Base-by-base conservation (phyloP, 2,888 invertebrate genomes). In the Cataglyphis albicans region DNA sequence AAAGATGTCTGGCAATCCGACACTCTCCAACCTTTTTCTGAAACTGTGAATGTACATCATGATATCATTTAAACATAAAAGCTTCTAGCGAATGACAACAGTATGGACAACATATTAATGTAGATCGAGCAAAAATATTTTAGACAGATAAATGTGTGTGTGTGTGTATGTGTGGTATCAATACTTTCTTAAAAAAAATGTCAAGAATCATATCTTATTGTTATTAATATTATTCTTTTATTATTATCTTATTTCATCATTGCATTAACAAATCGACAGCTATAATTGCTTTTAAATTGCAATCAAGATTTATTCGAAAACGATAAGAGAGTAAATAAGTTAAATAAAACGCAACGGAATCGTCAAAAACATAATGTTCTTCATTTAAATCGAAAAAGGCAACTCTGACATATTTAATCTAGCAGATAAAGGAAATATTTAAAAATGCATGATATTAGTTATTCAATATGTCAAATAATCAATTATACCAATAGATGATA, bases 321-420 rank as follows among this genome's bases (percentile, higher is more conserved):
- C 15, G 5, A 15, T 65, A 15, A 12, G 7, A 15, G 7, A 12
- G 1, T 1, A 55, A 68, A 52, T 52, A 52, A 52, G 52, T 52
- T 52, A n/a, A 52, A 52, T 52, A n/a, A 52, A n/a, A 18, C 5
- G n/a, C 6, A 52, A 52, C 44, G 15, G 44, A 18, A 48, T 48
- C 96, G 86, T 96, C 96, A 44, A 97, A 97, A 84, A 97, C 95
- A 93, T 97, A 98, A 92, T 98, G 98, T 88, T 97, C 97, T 87
- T 96, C 95, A 91, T 98, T 97, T 88, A 97, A 97, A 80, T 96
- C 97, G 18, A 97, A 97, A 97, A 97, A 0, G 95, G 94, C 87
- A 95, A 95, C 63, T 95, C 93, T 67, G 95, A 95, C 93, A 94
- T 93, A 76, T 70, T 87, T 68, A 44, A 29, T 57, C 6, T 48